These are phyloP conservation scores for Brachionus calyciflorus DNA, from an alignment of 1,140 invertebrate genomes.

Conservation along the genomic window DNA sequence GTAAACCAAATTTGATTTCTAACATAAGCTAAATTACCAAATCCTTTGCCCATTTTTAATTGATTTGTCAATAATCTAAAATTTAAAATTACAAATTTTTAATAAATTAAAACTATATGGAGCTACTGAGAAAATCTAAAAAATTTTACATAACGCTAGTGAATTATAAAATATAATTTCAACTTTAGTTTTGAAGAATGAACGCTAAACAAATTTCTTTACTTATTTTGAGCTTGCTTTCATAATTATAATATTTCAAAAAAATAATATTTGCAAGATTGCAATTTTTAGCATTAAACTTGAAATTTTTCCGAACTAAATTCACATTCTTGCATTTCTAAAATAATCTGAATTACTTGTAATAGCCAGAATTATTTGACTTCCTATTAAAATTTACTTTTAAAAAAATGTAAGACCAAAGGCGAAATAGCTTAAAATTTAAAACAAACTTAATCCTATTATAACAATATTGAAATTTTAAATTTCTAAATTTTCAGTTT, in stretches of 20 bases:
- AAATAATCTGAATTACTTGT: too few relatives aligned
- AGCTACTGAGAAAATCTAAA: not conserved
- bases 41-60: slow-evolving; percentile 40
- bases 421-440: too few relatives aligned
- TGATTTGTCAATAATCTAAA: not conserved
- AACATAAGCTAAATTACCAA: slow-evolving; percentile 39
- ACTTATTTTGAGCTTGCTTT: too few relatives aligned
- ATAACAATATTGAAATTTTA: too few relatives aligned
- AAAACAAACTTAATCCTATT: too few relatives aligned
- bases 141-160: slow-evolving; percentile 31
- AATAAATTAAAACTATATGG: not conserved
- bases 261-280: not conserved
- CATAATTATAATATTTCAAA: not conserved
- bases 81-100: not conserved
- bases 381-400: too few relatives aligned
- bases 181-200: not conserved
- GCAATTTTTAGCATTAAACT: too few relatives aligned
- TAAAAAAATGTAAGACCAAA: too few relatives aligned
- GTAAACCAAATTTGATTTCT: slow-evolving; percentile 46
- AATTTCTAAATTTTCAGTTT: too few relatives aligned
- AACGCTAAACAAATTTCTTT: not conserved
- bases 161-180: slow-evolving; percentile 16
- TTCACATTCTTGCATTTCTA: too few relatives aligned
- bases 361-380: too few relatives aligned
- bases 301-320: too few relatives aligned